phyloP scores from a whole-genome alignment of 2,797 vertebrate genomes.

The Champsocephalus esox region DNA sequence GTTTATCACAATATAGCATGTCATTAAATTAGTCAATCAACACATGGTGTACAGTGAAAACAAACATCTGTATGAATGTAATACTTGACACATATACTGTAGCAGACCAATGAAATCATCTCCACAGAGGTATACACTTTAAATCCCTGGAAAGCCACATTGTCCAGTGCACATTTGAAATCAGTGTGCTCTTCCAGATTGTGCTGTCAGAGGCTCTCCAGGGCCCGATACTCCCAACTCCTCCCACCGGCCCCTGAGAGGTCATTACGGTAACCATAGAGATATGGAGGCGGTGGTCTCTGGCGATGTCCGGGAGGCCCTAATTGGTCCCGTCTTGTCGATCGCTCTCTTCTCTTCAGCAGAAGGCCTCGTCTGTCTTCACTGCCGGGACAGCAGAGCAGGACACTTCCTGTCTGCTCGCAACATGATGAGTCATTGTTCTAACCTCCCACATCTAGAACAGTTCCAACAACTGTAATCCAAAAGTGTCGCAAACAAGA shows the following conservation, averaged over 20 bases:
- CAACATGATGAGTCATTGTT: constrained; percentile 50
- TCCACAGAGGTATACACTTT: constrained; percentile 3
- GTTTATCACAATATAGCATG: too few relatives aligned
- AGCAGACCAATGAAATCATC: constrained; percentile 25
- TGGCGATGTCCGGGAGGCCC: constrained; percentile 38
- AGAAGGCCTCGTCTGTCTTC: constrained; percentile 39
- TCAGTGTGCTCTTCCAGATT: constrained; percentile 33
- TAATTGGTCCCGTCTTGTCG: constrained; percentile 73
- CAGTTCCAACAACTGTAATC: background rate
- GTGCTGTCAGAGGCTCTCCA: constrained; percentile 33
- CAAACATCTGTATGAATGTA: too few relatives aligned
- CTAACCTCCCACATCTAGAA: background rate
- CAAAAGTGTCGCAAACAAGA: background rate
- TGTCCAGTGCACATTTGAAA: constrained; percentile 35
- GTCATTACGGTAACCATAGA: constrained; percentile 67
- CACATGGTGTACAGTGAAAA: too few relatives aligned
- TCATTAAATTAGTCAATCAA: too few relatives aligned
- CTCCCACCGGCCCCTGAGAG: constrained; percentile 62
- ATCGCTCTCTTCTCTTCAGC: constrained; percentile 44
- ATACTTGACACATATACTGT: background rate
- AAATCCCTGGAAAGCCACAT: constrained; percentile 24
- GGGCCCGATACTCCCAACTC: constrained; percentile 34
- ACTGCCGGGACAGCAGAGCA: constrained; percentile 39
- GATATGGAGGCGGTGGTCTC: constrained; percentile 53
- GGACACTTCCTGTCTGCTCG: constrained; percentile 21